Evolutionary conservation across 2,888 invertebrate species (phyloP).

Genomic region (Aspidapion aeneum): DNA sequence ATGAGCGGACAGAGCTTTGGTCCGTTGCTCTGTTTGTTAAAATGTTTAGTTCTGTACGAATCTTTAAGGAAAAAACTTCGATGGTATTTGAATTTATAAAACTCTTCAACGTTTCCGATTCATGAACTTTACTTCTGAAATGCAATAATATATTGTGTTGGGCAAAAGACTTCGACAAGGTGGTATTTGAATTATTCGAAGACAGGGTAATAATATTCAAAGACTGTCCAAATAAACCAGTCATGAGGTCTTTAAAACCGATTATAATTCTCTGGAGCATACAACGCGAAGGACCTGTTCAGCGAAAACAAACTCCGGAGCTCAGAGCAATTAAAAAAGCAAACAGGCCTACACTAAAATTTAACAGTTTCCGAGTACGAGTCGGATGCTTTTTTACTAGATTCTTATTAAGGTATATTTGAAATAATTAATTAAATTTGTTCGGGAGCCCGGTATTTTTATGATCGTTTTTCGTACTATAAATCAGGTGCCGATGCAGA

Average conservation of each 20-base stretch:
- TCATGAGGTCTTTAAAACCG: not conserved
- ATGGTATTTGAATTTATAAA: no score
- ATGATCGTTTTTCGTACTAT: slow-evolving; percentile 45
- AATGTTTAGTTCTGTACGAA: no score
- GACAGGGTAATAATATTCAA: not conserved
- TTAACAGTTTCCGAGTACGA: slow-evolving; percentile 48
- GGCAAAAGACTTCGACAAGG: not conserved
- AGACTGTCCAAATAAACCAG: not conserved
- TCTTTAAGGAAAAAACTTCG: no score
- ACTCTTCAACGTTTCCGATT: no score
- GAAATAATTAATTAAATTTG: slow-evolving; percentile 53
- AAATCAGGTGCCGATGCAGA: slow-evolving; percentile 47
- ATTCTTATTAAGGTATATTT: slow-evolving; percentile 48
- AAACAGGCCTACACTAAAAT: slow-evolving; percentile 41
- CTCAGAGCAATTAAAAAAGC: slow-evolving; percentile 30
- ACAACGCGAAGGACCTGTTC: slow-evolving; percentile 25
- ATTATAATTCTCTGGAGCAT: not conserved
- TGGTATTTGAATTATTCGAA: not conserved
- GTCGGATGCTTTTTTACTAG: slow-evolving; percentile 44
- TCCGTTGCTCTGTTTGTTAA: no score
- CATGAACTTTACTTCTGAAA: not conserved
- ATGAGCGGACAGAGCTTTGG: no score
- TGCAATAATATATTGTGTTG: not conserved
- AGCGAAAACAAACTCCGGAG: slow-evolving; percentile 40
- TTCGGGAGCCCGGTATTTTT: slow-evolving; percentile 45